Conservation (phyloP, 2,888 invertebrate genomes). For the Rhaphigaster nebulosa region DNA sequence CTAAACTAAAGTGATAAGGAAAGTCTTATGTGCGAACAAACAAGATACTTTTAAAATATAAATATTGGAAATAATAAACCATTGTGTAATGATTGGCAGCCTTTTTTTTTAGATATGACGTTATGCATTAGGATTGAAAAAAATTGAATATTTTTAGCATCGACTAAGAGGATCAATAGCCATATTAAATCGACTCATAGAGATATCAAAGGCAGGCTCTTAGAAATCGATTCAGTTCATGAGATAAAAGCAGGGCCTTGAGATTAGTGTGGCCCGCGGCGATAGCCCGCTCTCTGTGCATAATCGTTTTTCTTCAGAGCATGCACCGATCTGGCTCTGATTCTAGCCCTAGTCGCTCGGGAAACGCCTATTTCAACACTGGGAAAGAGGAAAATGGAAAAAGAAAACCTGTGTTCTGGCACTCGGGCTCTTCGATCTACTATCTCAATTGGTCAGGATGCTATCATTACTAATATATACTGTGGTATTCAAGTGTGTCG, state of each 20-base stretch:
- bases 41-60: no score
- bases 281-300: not conserved
- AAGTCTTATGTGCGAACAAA: no score
- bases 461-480: not conserved
- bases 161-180: not conserved
- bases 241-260: not conserved
- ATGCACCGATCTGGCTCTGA: not conserved
- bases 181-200: constrained; percentile 33
- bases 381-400: not conserved
- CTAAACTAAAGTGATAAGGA: no score
- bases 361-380: constrained; percentile 33
- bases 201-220: not conserved
- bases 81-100: no score
- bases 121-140: not conserved
- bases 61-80: no score
- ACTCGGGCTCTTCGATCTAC: not conserved
- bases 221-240: constrained; percentile 7
- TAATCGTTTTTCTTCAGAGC: constrained; percentile 5
- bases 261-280: not conserved
- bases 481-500: not conserved
- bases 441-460: not conserved
- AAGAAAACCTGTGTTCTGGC: not conserved
- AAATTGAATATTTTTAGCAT: not conserved
- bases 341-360: not conserved
- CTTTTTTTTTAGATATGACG: no score